phyloP scores from a whole-genome alignment of 2,797 vertebrate species.

The Esox masquinongy region DNA sequence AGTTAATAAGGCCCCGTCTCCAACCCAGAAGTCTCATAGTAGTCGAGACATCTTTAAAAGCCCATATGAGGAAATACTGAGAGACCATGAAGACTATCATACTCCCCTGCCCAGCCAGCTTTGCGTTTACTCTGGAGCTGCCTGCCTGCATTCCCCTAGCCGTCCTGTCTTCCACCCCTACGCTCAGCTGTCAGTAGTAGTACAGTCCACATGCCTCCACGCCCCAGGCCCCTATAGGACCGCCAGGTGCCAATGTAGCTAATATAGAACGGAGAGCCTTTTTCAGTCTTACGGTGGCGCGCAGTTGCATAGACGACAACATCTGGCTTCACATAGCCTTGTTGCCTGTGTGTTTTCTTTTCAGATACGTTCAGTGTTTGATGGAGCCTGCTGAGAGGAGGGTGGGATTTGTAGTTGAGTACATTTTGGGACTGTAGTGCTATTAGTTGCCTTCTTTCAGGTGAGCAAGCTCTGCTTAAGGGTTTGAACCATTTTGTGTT shows the following conservation, averaged over 20 bases:
- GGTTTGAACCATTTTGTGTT: neutral
- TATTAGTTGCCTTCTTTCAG: neutral
- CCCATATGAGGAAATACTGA: slow-evolving; percentile 3
- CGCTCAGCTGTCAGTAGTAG: slow-evolving; percentile 18
- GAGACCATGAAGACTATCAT: neutral
- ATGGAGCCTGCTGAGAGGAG: neutral
- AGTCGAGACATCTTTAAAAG: neutral
- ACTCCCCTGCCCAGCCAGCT: neutral
- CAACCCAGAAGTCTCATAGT: neutral
- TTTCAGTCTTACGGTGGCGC: neutral
- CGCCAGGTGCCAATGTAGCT: slow-evolving; percentile 5
- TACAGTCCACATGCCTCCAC: neutral
- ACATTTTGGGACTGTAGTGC: neutral
- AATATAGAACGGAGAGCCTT: slow-evolving; percentile 1
- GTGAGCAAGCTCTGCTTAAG: neutral
- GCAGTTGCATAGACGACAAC: neutral
- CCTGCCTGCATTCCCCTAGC: slow-evolving; percentile 1
- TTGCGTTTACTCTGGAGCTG: neutral
- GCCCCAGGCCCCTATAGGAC: neutral
- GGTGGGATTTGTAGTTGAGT: neutral
- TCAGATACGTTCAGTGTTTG: neutral
- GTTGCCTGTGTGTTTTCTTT: neutral
- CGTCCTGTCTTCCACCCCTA: neutral
- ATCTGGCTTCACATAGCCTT: neutral
- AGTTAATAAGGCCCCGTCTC: neutral